Percentiles rank a stretch among this genome's conserved stretches.
Evolutionary conservation across 2,888 invertebrate species (phyloP).

Genomic region (Prionchulus punctatus): DNA sequence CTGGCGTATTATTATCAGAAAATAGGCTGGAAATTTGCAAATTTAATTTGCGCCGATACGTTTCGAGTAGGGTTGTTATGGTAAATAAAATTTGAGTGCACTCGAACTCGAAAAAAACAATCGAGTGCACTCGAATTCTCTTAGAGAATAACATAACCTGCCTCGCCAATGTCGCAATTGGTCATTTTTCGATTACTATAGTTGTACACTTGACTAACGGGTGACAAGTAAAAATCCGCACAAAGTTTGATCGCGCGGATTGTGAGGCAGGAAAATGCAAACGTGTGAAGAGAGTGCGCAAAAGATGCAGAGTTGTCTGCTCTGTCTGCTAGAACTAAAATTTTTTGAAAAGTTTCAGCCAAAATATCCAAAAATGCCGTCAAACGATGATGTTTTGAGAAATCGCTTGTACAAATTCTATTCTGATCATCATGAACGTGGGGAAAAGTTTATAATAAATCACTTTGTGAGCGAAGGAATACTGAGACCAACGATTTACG

Average conservation of each 20-base stretch:
- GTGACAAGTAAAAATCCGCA: no score
- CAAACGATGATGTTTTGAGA: background rate
- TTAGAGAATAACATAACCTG: no score
- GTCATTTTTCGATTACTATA: no score
- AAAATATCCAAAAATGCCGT: no score
- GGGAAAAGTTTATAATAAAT: background rate
- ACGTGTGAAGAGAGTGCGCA: conserved; percentile 85
- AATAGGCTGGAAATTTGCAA: conserved; percentile 98
- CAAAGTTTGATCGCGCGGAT: no score
- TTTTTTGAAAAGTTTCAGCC: background rate
- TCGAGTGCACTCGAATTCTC: no score
- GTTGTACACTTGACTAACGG: no score
- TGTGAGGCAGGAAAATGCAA: conserved; percentile 94
- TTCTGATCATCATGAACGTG: background rate
- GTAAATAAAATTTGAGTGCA: no score
- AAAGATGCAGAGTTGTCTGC: background rate
- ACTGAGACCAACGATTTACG: conserved; percentile 5
- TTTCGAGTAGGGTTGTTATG: conserved; percentile 99
- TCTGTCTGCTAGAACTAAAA: background rate
- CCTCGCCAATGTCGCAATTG: no score
- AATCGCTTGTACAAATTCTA: background rate
- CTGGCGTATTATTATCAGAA: conserved; percentile 94
- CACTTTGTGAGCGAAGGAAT: conserved; percentile 3
- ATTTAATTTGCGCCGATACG: conserved; percentile 94
- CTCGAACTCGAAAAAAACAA: no score